Evolutionary conservation across 2,797 vertebrate genomes (phyloP), one percentile per base, ranked within the genome.

Genomic region (Semotilus atromaculatus): DNA sequence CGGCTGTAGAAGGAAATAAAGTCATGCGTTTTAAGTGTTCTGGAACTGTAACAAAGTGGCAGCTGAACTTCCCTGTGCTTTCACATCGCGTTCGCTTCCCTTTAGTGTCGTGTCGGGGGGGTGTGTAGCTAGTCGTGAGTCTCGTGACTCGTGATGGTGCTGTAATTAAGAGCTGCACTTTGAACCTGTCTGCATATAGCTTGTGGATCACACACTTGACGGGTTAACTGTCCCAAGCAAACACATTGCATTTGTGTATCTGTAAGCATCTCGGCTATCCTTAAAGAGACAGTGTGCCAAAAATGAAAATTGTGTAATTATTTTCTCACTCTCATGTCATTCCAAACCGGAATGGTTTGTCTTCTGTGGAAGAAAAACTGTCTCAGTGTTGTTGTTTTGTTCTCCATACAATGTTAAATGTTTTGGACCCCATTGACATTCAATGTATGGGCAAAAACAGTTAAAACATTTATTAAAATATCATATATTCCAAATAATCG

Each of bases 1-100:
- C 16, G 36, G 31, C 43, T 64, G 71, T 23, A 83, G 60, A 29
- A 67, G 60, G 71, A 83, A 83, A 74, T 75, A 53, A 40, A 74
- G 2, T 34, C 36, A 43, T 3, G 76, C 58, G 16, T 66, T 64
- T 8, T 66, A 31, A 66, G 55, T 11, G 23, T 18, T 19, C 23
- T 40, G 10, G 64, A 73, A 81, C n/a, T 6, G 9, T 19, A 29
- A 43, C 75, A 77, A 77, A 19, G 40, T 11, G 0, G 19, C 6
- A 23, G 19, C 43, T 75, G 6, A 75, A 75, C 81, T 67, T 83
- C 72, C 81, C 34, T 31, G 3, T 83, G 81, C 81, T 75, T 67
- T 83, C 55, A 55, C 10, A 18, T 3, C 3, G 31, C 72, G 16
- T 53, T 67, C 43, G 76, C 72, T 83, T 83, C 81, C 43, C 72